phyloP scores from a whole-genome alignment of 2,888 invertebrate species.

The Ochropleura plecta region DNA sequence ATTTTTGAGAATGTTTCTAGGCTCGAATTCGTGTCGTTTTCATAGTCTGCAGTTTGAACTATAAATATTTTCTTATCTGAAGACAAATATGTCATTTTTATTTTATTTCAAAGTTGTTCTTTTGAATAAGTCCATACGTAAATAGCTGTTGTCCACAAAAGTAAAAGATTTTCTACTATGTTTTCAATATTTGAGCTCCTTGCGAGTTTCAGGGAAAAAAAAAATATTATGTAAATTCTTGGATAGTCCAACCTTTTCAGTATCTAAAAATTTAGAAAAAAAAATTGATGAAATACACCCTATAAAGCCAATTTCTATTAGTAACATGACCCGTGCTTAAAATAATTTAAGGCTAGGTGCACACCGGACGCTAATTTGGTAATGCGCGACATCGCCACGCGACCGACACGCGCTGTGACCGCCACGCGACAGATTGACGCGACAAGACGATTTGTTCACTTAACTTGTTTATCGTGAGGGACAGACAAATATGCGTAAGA shows the following conservation, averaged over 20 bases:
- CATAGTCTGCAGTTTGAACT: constrained; percentile 52
- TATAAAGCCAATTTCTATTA: constrained; percentile 66
- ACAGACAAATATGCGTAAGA: constrained; percentile 78
- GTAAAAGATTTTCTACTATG: not conserved
- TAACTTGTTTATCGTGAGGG: constrained; percentile 83
- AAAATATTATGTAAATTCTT: not conserved
- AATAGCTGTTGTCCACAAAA: not conserved
- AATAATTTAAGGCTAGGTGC: constrained; percentile 82
- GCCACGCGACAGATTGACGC: constrained; percentile 85
- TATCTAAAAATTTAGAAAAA: not conserved
- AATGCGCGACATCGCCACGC: constrained; percentile 83
- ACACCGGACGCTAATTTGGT: constrained; percentile 87
- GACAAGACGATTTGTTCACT: constrained; percentile 86
- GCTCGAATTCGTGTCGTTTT: constrained; percentile 67
- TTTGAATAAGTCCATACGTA: not conserved
- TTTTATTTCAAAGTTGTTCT: constrained; percentile 8
- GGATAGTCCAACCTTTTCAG: not conserved
- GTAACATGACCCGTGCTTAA: constrained; percentile 78
- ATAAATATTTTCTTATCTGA: constrained; percentile 40
- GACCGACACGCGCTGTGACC: constrained; percentile 78
- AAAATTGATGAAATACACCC: not conserved
- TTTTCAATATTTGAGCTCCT: not conserved
- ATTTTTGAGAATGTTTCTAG: constrained; percentile 78
- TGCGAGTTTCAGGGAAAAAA: not conserved
- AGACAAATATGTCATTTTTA: constrained; percentile 14